Evolutionary conservation across 2,797 vertebrate genomes (phyloP).

Genomic region (Heteromormyrus szaboi): DNA sequence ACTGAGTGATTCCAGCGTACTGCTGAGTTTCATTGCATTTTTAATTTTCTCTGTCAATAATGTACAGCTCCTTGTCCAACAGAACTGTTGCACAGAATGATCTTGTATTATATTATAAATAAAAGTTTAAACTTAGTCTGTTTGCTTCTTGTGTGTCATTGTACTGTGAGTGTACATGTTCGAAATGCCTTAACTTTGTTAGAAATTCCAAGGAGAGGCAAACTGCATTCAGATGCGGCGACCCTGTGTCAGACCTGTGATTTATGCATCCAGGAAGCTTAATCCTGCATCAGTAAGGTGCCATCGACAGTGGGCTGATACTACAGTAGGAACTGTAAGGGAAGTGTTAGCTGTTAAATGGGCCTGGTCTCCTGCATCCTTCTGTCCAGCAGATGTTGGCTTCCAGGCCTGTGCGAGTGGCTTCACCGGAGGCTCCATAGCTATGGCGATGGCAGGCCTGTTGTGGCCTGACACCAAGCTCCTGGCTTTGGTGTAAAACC

Average conservation of each 20-base stretch:
- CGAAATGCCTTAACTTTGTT: background rate
- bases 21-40: constrained; percentile 2
- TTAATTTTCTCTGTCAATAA: constrained; percentile 20
- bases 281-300: background rate
- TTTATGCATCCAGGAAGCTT: background rate
- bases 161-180: background rate
- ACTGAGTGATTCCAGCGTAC: background rate
- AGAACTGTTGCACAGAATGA: constrained; percentile 78
- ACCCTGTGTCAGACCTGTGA: background rate
- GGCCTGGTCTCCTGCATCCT: background rate
- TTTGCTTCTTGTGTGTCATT: background rate
- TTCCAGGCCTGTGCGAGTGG: background rate
- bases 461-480: background rate
- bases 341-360: background rate
- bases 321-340: background rate
- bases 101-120: constrained; percentile 81
- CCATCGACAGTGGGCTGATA: background rate
- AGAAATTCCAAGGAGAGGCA: background rate
- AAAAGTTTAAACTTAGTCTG: constrained; percentile 58
- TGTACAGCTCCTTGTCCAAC: constrained; percentile 57
- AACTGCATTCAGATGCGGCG: background rate
- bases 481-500: background rate
- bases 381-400: background rate
- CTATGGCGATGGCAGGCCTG: background rate
- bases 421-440: background rate